phyloP scores from a whole-genome alignment of 2,797 vertebrate species.

The Eospalax fontanierii region DNA sequence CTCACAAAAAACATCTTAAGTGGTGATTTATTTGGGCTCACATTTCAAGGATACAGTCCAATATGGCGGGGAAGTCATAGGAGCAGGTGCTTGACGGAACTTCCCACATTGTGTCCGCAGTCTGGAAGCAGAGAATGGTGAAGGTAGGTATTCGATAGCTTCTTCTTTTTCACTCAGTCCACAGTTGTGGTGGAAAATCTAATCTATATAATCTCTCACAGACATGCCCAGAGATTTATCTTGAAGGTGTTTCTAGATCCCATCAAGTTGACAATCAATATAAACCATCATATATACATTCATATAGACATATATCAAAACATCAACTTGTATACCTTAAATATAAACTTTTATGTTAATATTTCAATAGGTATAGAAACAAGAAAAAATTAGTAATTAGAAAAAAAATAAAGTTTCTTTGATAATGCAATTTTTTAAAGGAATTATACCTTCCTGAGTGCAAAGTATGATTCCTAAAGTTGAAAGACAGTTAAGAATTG shows the following conservation, averaged over 20 bases:
- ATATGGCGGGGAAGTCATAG: background rate
- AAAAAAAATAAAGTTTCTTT: constrained; percentile 9
- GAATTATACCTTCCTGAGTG: constrained; percentile 9
- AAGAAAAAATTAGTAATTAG: background rate
- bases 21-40: background rate
- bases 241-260: background rate
- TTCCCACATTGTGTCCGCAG: background rate
- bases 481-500: constrained; percentile 52
- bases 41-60: background rate
- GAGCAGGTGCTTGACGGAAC: background rate
- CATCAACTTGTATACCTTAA: background rate
- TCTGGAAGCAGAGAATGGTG: background rate
- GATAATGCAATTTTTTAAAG: background rate
- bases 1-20: no score
- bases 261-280: background rate
- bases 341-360: background rate
- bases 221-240: background rate
- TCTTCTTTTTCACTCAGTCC: background rate
- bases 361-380: background rate
- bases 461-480: background rate
- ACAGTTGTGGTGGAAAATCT: background rate
- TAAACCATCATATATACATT: background rate
- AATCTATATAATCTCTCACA: background rate
- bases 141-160: background rate
- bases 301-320: background rate